Conservation (phyloP, 53 echinoderm and acorn worm genomes). For the Echinarachnius parma region DNA sequence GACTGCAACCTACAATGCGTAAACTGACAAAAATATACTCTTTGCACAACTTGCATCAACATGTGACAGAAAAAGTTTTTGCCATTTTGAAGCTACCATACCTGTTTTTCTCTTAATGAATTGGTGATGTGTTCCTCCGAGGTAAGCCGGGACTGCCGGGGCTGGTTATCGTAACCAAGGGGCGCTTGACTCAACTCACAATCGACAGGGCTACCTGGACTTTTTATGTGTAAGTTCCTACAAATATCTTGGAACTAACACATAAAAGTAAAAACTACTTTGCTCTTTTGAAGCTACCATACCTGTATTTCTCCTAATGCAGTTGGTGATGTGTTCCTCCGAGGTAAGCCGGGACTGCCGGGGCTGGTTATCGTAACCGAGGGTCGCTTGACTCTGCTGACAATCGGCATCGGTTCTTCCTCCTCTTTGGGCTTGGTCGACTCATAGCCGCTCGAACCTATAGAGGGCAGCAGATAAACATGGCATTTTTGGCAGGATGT, state of each 20-base stretch:
- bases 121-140: conserved; percentile 71
- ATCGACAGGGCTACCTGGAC: too few species aligned
- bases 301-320: conserved; percentile 85
- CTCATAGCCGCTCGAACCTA: conserved; percentile 98
- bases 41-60: too few species aligned
- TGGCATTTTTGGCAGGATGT: too few species aligned
- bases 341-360: conserved; percentile 85
- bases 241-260: too few species aligned
- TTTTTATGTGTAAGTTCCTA: too few species aligned
- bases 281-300: too few species aligned
- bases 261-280: too few species aligned
- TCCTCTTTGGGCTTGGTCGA: conserved; percentile 77
- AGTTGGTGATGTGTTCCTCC: conserved; percentile 74
- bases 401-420: conserved; percentile 72
- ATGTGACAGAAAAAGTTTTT: too few species aligned
- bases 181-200: conserved; percentile 84
- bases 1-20: too few species aligned
- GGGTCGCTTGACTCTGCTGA: conserved; percentile 75
- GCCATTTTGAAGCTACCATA: too few species aligned
- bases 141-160: conserved; percentile 93
- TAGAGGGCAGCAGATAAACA: too few species aligned
- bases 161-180: conserved; percentile 92
- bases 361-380: conserved; percentile 96
- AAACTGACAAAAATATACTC: too few species aligned
- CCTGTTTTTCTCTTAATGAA: conserved; percentile 78